Conservation (phyloP, 2,113 vertebrate species). For the Daboia siamensis region DNA sequence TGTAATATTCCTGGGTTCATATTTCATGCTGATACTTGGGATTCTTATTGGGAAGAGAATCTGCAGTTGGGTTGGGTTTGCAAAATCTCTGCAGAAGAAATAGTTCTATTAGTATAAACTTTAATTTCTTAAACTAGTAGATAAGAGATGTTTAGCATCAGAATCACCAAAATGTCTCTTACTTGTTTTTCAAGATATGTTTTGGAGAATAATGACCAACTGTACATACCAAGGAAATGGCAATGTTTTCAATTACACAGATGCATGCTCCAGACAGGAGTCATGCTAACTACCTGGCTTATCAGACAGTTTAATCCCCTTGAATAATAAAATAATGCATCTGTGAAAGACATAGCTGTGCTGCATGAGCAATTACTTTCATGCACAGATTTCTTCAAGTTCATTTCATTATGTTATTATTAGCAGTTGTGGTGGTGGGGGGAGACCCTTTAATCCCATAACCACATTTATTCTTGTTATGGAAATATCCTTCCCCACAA, state of each 20-base stretch:
- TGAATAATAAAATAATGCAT: conserved; percentile 33
- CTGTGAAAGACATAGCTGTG: conserved; percentile 13
- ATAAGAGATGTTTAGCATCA: background rate
- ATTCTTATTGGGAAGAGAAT: background rate
- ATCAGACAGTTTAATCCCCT: background rate
- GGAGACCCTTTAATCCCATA: conserved; percentile 20
- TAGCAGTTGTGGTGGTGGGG: background rate
- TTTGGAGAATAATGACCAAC: conserved; percentile 5
- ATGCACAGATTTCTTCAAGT: conserved; percentile 8
- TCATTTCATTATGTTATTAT: conserved; percentile 41
- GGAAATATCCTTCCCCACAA: conserved; percentile 10
- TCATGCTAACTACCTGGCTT: conserved; percentile 26
- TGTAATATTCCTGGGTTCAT: background rate
- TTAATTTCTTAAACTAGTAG: background rate
- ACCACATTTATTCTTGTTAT: conserved; percentile 11
- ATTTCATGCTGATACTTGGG: background rate
- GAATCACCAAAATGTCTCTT: conserved; percentile 9
- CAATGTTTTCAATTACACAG: background rate
- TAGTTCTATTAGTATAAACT: background rate
- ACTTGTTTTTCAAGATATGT: background rate
- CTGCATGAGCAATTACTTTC: conserved; percentile 24
- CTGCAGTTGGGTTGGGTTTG: background rate
- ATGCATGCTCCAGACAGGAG: background rate
- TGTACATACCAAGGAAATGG: background rate
- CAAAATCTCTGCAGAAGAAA: background rate